Evolutionary conservation across 1,140 invertebrate genomes (phyloP), one percentile per base, ranked within the genome.

Genomic region (Cydia splendana): DNA sequence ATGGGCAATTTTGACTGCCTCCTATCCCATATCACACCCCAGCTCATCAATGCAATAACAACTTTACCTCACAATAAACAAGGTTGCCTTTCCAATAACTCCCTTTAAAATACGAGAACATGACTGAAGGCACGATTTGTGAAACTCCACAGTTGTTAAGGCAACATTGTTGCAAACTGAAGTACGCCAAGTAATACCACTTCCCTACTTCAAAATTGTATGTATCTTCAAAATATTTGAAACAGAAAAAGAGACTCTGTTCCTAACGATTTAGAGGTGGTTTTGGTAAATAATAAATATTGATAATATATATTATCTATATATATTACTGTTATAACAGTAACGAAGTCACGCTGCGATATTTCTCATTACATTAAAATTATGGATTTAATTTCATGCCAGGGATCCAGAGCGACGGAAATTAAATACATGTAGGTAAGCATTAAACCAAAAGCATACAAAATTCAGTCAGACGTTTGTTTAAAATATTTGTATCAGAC

Each of bases 121-220:
- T 42, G 34, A 18, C 65, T 34, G 30, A 69, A 69, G 65, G 65
- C 67, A 28, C 69, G n/a, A 77, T 77, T 77, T 74, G 69, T 42
- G 71, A 77, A 71, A 77, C 76, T 13, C 62, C 75, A 67, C 5
- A 38, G 38, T 76, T 45, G 65, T 71, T 30, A 48, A 34, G 2
- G 67, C 76, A 73, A 77, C 76, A 77, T 34, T 77, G 76, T 77
- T 77, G 76, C 69, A 53, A 45, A 62, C 57, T 62, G 57, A 62
- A 62, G 57, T 24, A 62, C 57, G 20, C 15, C 51, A 12, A 24
- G 57, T 24, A 62, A 24, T 62, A 5, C 9, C 20, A 62, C 57
- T 62, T 7, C 53, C 53, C 5, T 24, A 62, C 7, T 62, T 62
- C 20, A 24, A 62, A 62, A 62, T 10, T 24, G 57, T 24, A 62